A percentile compares a stretch with the other conserved stretches of the same genome.
phyloP scores from a whole-genome alignment of 2,888 invertebrate genomes.

The Phaonia tiefii region DNA sequence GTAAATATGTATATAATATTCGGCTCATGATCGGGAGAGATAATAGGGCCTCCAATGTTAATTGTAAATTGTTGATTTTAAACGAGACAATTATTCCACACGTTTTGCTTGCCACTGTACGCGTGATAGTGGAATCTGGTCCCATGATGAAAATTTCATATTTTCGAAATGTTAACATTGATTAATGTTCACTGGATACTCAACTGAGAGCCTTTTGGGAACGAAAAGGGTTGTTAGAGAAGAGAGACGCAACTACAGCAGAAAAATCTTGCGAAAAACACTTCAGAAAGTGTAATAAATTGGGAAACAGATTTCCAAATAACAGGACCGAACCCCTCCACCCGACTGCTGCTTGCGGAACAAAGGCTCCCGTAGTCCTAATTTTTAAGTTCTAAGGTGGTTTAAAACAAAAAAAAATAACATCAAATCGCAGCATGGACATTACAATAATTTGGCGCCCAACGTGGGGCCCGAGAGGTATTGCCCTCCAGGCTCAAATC shows the following conservation, averaged over 20 bases:
- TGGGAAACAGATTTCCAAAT: no score
- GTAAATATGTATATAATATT: not conserved
- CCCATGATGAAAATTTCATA: conserved; percentile 4
- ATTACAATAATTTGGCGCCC: no score
- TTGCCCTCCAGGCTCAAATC: no score
- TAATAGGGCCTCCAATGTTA: not conserved
- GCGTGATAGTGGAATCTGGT: conserved; percentile 35
- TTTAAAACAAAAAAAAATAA: no score
- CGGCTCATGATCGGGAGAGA: not conserved
- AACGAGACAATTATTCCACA: not conserved
- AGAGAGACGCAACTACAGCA: not conserved
- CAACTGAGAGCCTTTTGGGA: no score
- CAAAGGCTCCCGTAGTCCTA: no score
- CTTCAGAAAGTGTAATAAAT: conserved; percentile 41
- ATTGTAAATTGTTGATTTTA: not conserved
- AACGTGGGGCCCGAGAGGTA: no score
- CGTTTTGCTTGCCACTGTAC: conserved; percentile 36
- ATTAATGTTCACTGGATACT: not conserved
- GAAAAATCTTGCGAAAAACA: not conserved
- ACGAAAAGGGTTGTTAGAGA: no score
- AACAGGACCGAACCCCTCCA: no score
- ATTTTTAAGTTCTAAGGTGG: no score
- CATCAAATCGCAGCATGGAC: no score
- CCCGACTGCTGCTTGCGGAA: no score
- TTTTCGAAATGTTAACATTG: not conserved